Conservation (phyloP, 1,140 invertebrate species). For the Dufourea novaeangliae region DNA sequence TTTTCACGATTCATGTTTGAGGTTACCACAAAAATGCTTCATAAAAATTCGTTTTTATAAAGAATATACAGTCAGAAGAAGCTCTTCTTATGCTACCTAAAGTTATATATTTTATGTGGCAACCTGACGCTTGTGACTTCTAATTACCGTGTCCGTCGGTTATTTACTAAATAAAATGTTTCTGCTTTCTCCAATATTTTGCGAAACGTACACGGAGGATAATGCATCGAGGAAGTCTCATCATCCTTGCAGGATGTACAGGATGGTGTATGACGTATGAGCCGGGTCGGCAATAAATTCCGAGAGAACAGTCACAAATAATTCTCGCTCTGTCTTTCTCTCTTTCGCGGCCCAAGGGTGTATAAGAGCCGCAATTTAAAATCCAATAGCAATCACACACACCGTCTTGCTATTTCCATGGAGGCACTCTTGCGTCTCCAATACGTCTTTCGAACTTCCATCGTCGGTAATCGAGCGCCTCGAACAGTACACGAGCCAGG, state of each 20-base stretch:
- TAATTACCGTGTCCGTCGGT: neutral
- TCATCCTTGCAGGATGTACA: neutral
- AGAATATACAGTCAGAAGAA: too few relatives aligned
- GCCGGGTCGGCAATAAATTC: slow-evolving; percentile 41
- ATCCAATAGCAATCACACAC: slow-evolving; percentile 37
- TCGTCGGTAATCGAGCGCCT: slow-evolving; percentile 2
- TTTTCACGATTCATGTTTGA: too few relatives aligned
- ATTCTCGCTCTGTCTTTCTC: slow-evolving; percentile 19
- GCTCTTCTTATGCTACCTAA: too few relatives aligned
- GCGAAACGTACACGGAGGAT: neutral
- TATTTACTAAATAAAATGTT: neutral
- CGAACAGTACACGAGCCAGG: neutral
- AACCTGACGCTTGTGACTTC: neutral
- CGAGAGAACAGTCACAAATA: slow-evolving; percentile 34
- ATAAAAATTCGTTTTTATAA: too few relatives aligned
- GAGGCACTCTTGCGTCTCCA: neutral
- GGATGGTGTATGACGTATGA: slow-evolving; percentile 26
- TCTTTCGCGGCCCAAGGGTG: neutral
- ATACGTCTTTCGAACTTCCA: slow-evolving; percentile 5
- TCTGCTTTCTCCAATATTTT: neutral
- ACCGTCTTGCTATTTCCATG: slow-evolving; percentile 22
- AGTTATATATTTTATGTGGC: too few relatives aligned
- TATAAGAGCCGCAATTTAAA: slow-evolving; percentile 33
- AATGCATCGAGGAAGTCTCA: neutral
- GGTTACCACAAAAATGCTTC: too few relatives aligned